Conservation (phyloP, 2,113 vertebrate genomes). For the Pantherophis guttatus region DNA sequence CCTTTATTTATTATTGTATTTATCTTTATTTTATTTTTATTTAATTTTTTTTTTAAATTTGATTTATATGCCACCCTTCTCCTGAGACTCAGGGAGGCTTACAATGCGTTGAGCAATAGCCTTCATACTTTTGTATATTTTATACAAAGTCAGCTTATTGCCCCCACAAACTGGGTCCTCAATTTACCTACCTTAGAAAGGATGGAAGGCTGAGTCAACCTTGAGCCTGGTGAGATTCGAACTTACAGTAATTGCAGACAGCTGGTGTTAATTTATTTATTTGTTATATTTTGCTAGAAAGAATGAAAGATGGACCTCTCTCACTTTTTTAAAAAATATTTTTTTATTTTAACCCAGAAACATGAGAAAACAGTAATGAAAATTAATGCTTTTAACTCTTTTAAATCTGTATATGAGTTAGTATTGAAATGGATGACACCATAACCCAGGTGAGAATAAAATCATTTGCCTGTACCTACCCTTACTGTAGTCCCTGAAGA, state of each 20-base stretch:
- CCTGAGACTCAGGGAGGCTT: too few species aligned
- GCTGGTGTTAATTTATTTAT: background rate
- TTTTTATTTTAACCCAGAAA: rapidly evolving
- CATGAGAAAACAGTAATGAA: constrained; percentile 33
- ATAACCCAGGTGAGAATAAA: background rate
- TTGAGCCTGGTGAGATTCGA: too few species aligned
- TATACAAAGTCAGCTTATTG: too few species aligned
- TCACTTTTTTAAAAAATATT: background rate
- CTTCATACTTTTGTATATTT: too few species aligned
- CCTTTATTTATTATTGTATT: background rate
- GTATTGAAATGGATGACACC: constrained; percentile 61
- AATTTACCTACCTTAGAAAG: too few species aligned
- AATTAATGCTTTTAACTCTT: background rate
- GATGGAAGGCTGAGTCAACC: too few species aligned
- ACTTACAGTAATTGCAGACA: too few species aligned
- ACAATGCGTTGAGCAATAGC: too few species aligned
- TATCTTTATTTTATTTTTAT: background rate
- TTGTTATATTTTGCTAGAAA: background rate
- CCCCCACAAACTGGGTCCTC: too few species aligned
- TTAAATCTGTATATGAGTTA: constrained; percentile 49
- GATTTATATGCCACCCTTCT: too few species aligned
- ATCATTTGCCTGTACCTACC: background rate
- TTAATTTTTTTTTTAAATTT: background rate
- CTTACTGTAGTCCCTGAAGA: background rate
- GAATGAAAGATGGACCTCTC: background rate